These are phyloP conservation scores for Cremastinae sp. DNA, from an alignment of 2,888 invertebrate genomes.

Conservation along the genomic window DNA sequence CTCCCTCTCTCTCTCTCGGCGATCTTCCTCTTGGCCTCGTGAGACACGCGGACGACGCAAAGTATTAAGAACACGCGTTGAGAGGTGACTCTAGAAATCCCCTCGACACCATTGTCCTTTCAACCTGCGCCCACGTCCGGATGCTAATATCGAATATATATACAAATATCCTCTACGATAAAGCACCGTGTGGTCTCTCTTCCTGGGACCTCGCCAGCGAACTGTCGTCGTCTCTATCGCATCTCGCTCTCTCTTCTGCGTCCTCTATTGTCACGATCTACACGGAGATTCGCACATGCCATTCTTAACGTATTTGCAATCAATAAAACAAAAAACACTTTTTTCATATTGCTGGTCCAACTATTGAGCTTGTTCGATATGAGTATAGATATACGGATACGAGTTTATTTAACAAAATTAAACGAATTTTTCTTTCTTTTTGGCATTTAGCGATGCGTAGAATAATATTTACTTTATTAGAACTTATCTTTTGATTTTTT, in stretches of 20 bases:
- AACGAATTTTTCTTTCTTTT: no score
- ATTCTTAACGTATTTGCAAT: not conserved
- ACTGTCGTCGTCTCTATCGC: slow-evolving; percentile 29
- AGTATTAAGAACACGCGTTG: slow-evolving; percentile 26
- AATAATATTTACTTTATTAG: no score
- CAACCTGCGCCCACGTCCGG: slow-evolving; percentile 70
- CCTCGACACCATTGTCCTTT: slow-evolving; percentile 71
- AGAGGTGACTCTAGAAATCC: slow-evolving; percentile 28
- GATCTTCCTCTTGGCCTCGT: slow-evolving; percentile 1
- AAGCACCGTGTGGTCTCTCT: slow-evolving; percentile 61
- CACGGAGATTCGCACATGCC: not conserved
- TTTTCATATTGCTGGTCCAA: no score
- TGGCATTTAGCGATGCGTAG: no score
- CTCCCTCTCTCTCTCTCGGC: slow-evolving; percentile 29
- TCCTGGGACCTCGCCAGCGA: slow-evolving; percentile 21
- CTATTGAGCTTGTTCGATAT: no score
- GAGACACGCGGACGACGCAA: slow-evolving; percentile 24
- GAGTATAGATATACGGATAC: no score
- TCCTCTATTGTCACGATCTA: not conserved
- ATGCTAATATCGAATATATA: slow-evolving; percentile 71
- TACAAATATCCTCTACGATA: slow-evolving; percentile 66
- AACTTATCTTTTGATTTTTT: no score
- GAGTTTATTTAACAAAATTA: no score
- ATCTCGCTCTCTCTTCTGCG: not conserved
- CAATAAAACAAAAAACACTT: not conserved